Evolutionary conservation across 2,113 vertebrate genomes (phyloP), one percentile per base, ranked within the genome.

Genomic region (Haemorhous mexicanus): DNA sequence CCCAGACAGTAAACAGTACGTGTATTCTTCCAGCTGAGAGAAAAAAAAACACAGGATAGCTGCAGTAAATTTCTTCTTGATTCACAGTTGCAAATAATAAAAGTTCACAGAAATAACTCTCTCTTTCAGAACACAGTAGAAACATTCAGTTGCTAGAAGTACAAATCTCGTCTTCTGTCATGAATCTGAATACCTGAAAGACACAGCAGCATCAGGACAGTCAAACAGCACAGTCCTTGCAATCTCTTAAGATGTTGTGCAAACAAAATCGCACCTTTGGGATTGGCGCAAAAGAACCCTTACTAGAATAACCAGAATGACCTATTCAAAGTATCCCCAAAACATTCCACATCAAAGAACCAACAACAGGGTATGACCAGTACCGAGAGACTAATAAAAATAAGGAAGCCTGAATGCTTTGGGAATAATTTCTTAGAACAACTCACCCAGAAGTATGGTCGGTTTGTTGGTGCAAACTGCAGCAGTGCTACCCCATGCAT

Each of bases 111-210:
- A 64, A 81, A 84, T 58, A 93, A 50, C 44, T 84, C 78, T 59
- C 44, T 89, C 39, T n/a, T 94, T 63, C 62, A 82, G 68, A 75
- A 59, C 6, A 22, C 68, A 76, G 53, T 35, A 76, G 81, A 86
- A 77, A 55, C 22, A 24, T 72, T 44, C 66, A 21, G 52, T 49
- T 79, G 74, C 87, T 97, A 98, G 86, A 97, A 98, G 87, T 96
- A 98, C 77, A 97, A 44, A 94, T 98, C 95, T 84, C 3, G 82
- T 86, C 97, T 97, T 97, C 92, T 97, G 76, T 98, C 97, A 27
- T 97, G 92, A 77, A 96, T 89, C 30, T 96, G 97, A 75, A 94
- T 95, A 89, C 96, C 98, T 98, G 96, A 62, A 98, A 98, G 94
- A 97, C 47, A 98, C 55, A 76, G 95, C 77, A 93, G 93, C 32